Base-by-base conservation (phyloP, 2,797 vertebrate genomes). In the Vipera ursinii region DNA sequence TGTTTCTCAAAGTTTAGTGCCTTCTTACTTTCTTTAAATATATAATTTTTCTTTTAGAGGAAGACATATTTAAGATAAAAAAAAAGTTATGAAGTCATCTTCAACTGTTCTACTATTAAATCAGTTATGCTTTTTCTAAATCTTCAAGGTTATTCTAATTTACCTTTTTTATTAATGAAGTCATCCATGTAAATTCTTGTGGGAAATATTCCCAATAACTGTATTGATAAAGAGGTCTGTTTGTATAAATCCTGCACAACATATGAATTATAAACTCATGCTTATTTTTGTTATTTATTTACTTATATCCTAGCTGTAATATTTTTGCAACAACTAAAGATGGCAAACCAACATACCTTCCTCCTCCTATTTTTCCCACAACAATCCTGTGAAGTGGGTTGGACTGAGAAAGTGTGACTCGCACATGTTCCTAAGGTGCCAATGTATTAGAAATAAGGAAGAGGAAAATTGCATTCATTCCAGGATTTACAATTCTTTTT, bases 401-500 rank as follows among this genome's bases (percentile, higher is more conserved):
- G n/a, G 2, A n/a, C n/a, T 73, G 65, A 73, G 14, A 38, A 1
- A 20, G 15, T 38, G 65, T 69, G n/a, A 73, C 65, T 73, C 5
- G 6, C 38, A 24, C 22, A 5, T 82, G 73, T 24, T 82, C 38
- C 73, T 48, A 38, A 82, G 73, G 2, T 22, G 20, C 22, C 38
- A 48, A 5, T 78, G 69, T 48, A 5, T 48, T 48, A 82, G 44
- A 48, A 9, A 82, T 38, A 82, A 48, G 44, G 38, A 82, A 48
- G 9, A 48, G 38, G 20, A 48, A 24, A 82, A 48, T 44, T 96
- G 93, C 95, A 96, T 97, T 96, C 96, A 96, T 97, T 93, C 90
- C 92, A 69, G 92, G 85, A 63, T 94, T 96, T 97, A 82, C 20
- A 48, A 5, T 48, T 95, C 95, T 95, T 95, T 97, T 97, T 93